A percentile compares a stretch with the other conserved stretches of the same genome.
Evolutionary conservation across 2,797 vertebrate species (phyloP).

Genomic region (Coccyzus lansbergi): DNA sequence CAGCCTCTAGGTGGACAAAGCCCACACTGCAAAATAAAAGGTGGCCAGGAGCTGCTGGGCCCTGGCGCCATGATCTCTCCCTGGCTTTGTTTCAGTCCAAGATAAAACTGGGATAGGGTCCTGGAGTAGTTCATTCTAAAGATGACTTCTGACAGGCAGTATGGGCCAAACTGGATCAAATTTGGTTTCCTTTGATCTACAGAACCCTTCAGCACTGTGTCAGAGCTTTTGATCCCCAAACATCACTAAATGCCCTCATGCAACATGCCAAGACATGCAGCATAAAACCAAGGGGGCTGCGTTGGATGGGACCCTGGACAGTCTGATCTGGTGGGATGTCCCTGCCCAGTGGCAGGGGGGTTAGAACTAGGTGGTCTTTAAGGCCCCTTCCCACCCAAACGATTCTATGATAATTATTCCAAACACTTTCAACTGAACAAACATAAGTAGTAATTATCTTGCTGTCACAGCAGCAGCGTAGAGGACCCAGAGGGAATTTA

Average conservation of each 20-base stretch:
- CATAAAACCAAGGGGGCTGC: not conserved
- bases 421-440: not conserved
- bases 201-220: not conserved
- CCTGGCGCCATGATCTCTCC: not conserved
- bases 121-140: not conserved
- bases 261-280: fast-evolving
- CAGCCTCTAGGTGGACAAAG: not conserved
- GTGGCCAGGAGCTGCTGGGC: not conserved
- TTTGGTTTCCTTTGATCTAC: not conserved
- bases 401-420: not conserved
- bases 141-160: not conserved
- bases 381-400: no score
- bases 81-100: not conserved
- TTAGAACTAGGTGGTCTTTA: no score
- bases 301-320: no score
- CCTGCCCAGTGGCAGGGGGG: no score
- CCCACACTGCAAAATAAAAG: not conserved
- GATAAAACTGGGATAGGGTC: not conserved
- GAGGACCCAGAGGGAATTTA: not conserved
- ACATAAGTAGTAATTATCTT: not conserved
- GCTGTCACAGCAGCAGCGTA: not conserved
- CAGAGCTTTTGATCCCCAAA: not conserved
- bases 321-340: no score
- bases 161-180: not conserved
- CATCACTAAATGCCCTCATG: not conserved